Evolutionary conservation across 1,140 invertebrate species (phyloP).

Genomic region (Tribolium castaneum): DNA sequence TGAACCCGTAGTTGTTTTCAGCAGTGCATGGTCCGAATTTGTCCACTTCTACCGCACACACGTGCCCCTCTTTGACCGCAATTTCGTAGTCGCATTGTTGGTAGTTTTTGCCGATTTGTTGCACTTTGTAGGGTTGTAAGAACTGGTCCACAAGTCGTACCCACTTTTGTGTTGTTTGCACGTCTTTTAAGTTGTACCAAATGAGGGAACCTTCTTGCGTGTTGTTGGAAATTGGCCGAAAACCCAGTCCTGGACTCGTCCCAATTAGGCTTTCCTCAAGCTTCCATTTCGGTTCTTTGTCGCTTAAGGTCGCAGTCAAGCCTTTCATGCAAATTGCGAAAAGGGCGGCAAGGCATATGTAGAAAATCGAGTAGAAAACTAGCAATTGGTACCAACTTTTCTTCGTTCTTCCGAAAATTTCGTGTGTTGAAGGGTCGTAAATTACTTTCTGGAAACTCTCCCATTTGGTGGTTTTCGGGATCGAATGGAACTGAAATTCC

Average conservation of each 20-base stretch:
- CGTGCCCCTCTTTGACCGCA: conserved; percentile 68
- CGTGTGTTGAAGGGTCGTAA: conserved; percentile 74
- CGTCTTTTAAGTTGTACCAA: conserved; percentile 76
- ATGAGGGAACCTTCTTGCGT: conserved; percentile 84
- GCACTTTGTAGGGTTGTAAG: conserved; percentile 71
- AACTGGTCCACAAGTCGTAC: conserved; percentile 75
- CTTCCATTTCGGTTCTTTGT: conserved; percentile 76
- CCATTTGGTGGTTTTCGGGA: conserved; percentile 66
- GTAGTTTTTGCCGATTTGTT: conserved; percentile 70
- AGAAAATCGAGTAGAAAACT: conserved; percentile 86
- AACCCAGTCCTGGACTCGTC: conserved; percentile 90
- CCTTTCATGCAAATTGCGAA: conserved; percentile 85
- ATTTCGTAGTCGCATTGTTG: conserved; percentile 73
- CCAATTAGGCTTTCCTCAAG: conserved; percentile 82
- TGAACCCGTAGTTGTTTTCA: conserved; percentile 75
- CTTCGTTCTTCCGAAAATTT: conserved; percentile 76
- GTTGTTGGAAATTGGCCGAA: conserved; percentile 80
- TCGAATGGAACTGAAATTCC: conserved; percentile 50
- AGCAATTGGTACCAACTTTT: conserved; percentile 82
- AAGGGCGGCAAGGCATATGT: conserved; percentile 77
- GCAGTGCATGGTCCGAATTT: conserved; percentile 74
- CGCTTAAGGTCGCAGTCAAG: conserved; percentile 76
- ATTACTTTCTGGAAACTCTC: conserved; percentile 69
- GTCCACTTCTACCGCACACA: conserved; percentile 76
- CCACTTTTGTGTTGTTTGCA: conserved; percentile 75